Evolutionary conservation across 2,888 invertebrate species (phyloP).

Genomic region (Marronus borbonicus): DNA sequence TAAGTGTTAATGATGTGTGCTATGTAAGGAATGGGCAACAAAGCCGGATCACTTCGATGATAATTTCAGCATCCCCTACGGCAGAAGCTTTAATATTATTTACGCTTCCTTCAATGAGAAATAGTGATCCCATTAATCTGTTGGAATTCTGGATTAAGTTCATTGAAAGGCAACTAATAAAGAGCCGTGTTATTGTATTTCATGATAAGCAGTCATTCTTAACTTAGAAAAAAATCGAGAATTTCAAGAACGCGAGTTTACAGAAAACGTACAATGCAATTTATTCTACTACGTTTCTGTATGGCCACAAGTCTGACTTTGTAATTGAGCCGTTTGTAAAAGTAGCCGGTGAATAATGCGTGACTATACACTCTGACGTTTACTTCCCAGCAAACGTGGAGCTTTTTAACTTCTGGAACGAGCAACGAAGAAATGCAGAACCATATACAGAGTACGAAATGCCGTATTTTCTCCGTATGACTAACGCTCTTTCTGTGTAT

Average conservation of each 20-base stretch:
- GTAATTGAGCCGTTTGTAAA: slow-evolving; percentile 31
- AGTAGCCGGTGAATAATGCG: slow-evolving; percentile 29
- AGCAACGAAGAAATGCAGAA: background rate
- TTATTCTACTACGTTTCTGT: slow-evolving; percentile 1
- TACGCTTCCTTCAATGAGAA: too few species aligned
- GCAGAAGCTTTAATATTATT: too few species aligned
- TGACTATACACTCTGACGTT: slow-evolving; percentile 6
- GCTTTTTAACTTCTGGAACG: slow-evolving; percentile 4
- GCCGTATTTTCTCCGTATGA: slow-evolving; percentile 5
- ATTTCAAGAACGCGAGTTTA: slow-evolving; percentile 1
- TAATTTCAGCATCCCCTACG: too few species aligned
- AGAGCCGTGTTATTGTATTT: too few species aligned
- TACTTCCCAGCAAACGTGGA: background rate
- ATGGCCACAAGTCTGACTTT: background rate
- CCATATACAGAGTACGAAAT: slow-evolving; percentile 1
- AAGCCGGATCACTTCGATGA: too few species aligned
- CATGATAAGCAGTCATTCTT: too few species aligned
- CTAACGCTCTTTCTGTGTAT: background rate
- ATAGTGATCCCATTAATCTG: too few species aligned
- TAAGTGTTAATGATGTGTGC: too few species aligned
- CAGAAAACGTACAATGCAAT: slow-evolving; percentile 18
- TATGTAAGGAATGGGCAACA: too few species aligned
- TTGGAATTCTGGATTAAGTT: too few species aligned
- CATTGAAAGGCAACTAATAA: too few species aligned
- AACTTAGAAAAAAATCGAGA: background rate